These are phyloP conservation scores for Caloenas nicobarica DNA, from an alignment of 2,113 vertebrate genomes.

Conservation along the genomic window DNA sequence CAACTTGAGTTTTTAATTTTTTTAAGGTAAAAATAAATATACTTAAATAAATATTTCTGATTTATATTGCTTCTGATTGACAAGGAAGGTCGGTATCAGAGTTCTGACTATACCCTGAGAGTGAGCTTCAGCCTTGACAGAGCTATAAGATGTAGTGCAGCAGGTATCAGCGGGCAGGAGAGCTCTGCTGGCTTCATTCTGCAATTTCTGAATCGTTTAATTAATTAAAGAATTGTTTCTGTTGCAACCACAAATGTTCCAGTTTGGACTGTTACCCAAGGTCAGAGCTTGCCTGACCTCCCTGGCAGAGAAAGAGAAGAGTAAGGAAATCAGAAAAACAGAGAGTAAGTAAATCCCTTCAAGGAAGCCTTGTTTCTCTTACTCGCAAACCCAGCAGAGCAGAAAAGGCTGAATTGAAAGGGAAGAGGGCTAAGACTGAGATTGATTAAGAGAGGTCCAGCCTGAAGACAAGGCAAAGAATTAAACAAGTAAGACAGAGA, in stretches of 20 bases:
- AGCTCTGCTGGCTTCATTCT: neutral
- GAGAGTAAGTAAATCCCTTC: conserved; percentile 33
- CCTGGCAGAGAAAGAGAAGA: conserved; percentile 43
- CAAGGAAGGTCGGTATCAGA: neutral
- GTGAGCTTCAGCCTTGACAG: neutral
- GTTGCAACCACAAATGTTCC: conserved; percentile 21
- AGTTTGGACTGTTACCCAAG: conserved; percentile 7
- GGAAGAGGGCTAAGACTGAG: conserved; percentile 47
- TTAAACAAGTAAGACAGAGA: conserved; percentile 33
- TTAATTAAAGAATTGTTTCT: conserved; percentile 43
- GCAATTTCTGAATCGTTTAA: neutral
- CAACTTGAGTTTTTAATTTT: neutral
- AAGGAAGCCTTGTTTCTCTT: conserved; percentile 60
- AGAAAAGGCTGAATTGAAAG: conserved; percentile 54
- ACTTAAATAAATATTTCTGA: neutral
- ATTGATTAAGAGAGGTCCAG: conserved; percentile 54
- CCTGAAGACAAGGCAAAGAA: conserved; percentile 40
- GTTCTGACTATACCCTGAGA: neutral
- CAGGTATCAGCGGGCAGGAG: neutral
- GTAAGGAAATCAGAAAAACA: conserved; percentile 38
- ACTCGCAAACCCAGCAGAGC: neutral
- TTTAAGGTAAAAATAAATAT: neutral
- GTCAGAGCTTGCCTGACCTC: conserved; percentile 47
- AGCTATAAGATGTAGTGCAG: accelerated
- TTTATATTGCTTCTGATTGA: neutral